phyloP scores from a whole-genome alignment of 2,888 invertebrate genomes.

The Podotricha telesiphe region DNA sequence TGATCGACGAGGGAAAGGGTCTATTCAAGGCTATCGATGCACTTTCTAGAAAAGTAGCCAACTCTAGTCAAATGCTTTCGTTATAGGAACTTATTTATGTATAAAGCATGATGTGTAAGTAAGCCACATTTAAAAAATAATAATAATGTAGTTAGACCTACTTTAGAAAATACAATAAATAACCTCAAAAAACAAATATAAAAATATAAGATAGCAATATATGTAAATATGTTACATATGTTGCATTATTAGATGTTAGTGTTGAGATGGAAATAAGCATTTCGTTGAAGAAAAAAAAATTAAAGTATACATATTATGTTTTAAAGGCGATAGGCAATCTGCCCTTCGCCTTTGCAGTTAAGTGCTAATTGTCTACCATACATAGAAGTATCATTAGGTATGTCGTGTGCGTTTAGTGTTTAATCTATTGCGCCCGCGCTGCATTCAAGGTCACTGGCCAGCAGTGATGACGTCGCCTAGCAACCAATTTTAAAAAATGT shows the following conservation, averaged over 20 bases:
- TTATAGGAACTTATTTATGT: slow-evolving; percentile 56
- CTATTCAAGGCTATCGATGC: slow-evolving; percentile 75
- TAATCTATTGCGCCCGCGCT: slow-evolving; percentile 71
- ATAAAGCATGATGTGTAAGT: slow-evolving; percentile 33
- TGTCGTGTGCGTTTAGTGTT: slow-evolving; percentile 51
- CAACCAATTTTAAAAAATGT: slow-evolving; percentile 68
- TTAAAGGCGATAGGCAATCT: slow-evolving; percentile 46
- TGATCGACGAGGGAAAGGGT: slow-evolving; percentile 83
- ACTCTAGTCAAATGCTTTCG: slow-evolving; percentile 72
- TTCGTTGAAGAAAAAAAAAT: neutral
- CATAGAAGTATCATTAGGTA: slow-evolving; percentile 16
- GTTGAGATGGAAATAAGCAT: neutral
- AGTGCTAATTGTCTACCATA: slow-evolving; percentile 32
- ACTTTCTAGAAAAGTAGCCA: slow-evolving; percentile 79
- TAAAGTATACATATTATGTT: neutral
- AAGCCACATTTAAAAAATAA: slow-evolving; percentile 22
- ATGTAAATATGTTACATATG: too few species aligned
- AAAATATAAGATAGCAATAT: too few species aligned
- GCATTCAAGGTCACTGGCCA: slow-evolving; percentile 77
- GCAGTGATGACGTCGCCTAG: slow-evolving; percentile 60
- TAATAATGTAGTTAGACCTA: slow-evolving; percentile 2
- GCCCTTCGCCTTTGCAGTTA: slow-evolving; percentile 51
- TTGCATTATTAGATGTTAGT: neutral
- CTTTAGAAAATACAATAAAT: neutral
- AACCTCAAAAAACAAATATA: neutral